Base-by-base conservation (phyloP, 2,888 invertebrate genomes). In the Synergus umbraculus region DNA sequence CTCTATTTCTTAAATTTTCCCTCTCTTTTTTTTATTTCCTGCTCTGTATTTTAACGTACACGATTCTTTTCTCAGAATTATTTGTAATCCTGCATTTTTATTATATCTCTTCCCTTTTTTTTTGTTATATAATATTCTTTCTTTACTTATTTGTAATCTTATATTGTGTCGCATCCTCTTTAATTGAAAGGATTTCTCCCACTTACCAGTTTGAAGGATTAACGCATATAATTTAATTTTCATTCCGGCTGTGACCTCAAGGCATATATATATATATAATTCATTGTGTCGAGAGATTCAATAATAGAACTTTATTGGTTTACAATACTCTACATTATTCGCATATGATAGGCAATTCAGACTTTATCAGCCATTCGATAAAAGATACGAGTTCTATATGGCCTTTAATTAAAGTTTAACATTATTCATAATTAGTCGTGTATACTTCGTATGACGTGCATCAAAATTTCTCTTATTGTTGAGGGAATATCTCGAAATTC, bases 181-280 rank as follows among this genome's bases (percentile, higher is more conserved):
- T 9, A 65, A 43, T 65, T 65, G 37, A 37, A 15, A 37, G 37
- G 65, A 43, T 65, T 43, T n/a, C 9, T n/a, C 43, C 85, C 84
- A 86, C 85, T 85, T 84, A 86, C 85, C 82, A 84, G 85, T 86
- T 86, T 85, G 86, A 84, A 83, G 76, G 83, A 83, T 83, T 84
- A 85, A 84, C 85, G 79, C 76, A 82, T 66, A 83, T 86, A 87
- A 87, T 87, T 85, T 84, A 86, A 87, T 87, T 86, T 85, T 85
- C 86, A 86, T 83, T 83, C 83, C 81, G 80, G 80, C 82, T 82
- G 84, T 79, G 83, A 85, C 83, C 81, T 84, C 80, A 66, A 60
- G 49, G 18, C 15, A 69, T 64, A 18, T 18, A 64, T 64, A 69
- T 64, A 18, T 18, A 64, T 64, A 64, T 43, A 43, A 43, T 43